Evolutionary conservation across 2,888 invertebrate genomes (phyloP).

Genomic region (Scelioninae gen. 2): DNA sequence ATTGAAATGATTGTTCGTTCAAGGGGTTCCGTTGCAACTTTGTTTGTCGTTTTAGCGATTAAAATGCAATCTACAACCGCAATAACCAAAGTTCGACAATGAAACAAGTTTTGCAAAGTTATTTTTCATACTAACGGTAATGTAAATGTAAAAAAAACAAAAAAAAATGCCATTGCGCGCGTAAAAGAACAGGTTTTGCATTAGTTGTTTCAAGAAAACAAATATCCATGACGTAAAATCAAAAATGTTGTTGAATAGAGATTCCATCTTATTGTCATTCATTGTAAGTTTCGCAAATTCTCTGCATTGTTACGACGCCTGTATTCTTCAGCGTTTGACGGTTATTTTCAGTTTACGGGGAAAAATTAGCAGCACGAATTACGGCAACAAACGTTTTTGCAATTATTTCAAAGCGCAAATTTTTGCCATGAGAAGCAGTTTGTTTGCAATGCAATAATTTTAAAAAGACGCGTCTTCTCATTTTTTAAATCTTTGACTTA

Average conservation of each 20-base stretch:
- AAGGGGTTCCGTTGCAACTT: too few relatives aligned
- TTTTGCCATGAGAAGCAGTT: too few relatives aligned
- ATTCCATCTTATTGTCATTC: slow-evolving; percentile 1
- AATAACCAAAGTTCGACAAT: slow-evolving; percentile 44
- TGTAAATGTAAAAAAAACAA: slow-evolving; percentile 19
- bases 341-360: too few relatives aligned
- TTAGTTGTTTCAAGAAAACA: slow-evolving; percentile 15
- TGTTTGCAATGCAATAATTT: too few relatives aligned
- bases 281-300: slow-evolving; percentile 9
- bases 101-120: slow-evolving; percentile 27
- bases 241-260: slow-evolving; percentile 7
- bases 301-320: slow-evolving; percentile 1
- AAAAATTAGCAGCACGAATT: too few relatives aligned
- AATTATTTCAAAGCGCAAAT: too few relatives aligned
- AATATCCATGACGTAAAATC: slow-evolving; percentile 16
- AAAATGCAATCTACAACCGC: slow-evolving; percentile 19
- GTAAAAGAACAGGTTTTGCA: slow-evolving; percentile 21
- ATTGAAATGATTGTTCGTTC: too few relatives aligned
- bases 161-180: too few relatives aligned
- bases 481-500: too few relatives aligned
- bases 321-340: too few relatives aligned
- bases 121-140: slow-evolving; percentile 31
- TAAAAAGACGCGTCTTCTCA: too few relatives aligned
- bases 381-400: too few relatives aligned
- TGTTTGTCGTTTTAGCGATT: slow-evolving; percentile 1